Evolutionary conservation across 2,888 invertebrate genomes (phyloP).

Genomic region (Sarcophaga caerulescens): DNA sequence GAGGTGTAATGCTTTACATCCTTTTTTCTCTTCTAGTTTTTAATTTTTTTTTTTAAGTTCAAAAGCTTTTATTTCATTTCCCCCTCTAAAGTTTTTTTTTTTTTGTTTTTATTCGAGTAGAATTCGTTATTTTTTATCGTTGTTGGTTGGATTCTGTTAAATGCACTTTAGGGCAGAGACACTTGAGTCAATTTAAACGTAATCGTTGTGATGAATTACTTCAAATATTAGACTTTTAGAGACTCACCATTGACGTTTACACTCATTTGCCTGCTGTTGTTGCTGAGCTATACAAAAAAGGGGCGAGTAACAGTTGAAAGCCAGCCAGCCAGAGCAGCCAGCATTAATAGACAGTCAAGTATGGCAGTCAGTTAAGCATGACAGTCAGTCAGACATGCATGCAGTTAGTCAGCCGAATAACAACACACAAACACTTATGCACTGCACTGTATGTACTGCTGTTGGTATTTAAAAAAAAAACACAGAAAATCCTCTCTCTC

Average conservation of each 20-base stretch:
- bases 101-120: slow-evolving; percentile 4
- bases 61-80: not conserved
- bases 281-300: not conserved
- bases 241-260: slow-evolving; percentile 40
- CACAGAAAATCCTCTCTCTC: not conserved
- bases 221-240: slow-evolving; percentile 47
- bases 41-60: no score
- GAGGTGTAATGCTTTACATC: no score
- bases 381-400: not conserved
- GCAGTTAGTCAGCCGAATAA: not conserved
- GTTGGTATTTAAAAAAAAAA: no score
- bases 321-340: not conserved
- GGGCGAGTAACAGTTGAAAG: not conserved
- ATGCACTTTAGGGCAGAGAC: slow-evolving; percentile 60
- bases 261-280: slow-evolving; percentile 18
- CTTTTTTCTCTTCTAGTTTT: no score
- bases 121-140: slow-evolving; percentile 5
- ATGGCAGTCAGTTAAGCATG: not conserved
- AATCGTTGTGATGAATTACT: slow-evolving; percentile 66
- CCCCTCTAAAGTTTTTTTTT: slow-evolving; percentile 7
- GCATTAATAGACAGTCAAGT: not conserved
- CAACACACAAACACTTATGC: not conserved
- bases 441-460: no score
- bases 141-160: slow-evolving; percentile 35
- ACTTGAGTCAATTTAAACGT: slow-evolving; percentile 65